These are phyloP conservation scores for Quiscalus mexicanus DNA, from an alignment of 2,113 vertebrate genomes.

Conservation along the genomic window DNA sequence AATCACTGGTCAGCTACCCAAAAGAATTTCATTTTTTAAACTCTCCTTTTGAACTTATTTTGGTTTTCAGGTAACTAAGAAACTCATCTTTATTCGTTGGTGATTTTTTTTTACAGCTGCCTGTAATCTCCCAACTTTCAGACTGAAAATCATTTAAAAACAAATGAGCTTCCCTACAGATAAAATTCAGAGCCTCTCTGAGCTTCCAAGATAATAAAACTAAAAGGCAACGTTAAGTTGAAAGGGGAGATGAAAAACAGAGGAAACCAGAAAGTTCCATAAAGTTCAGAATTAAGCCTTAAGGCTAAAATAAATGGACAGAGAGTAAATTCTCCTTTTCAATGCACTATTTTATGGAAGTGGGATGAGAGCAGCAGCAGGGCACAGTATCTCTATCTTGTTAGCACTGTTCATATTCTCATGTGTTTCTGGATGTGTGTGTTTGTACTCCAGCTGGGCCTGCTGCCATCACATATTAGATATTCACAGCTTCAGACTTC, in stretches of 20 bases:
- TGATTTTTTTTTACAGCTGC: conserved; percentile 40
- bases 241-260: background rate
- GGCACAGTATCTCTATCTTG: background rate
- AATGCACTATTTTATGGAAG: background rate
- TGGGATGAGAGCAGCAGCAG: background rate
- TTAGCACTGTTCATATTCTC: background rate
- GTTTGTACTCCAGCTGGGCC: conserved; percentile 17
- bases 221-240: background rate
- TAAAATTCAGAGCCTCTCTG: conserved; percentile 30
- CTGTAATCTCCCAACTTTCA: conserved; percentile 52
- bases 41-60: background rate
- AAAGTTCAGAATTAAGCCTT: conserved; percentile 40
- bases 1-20: background rate
- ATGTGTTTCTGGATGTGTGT: background rate
- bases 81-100: conserved; percentile 15
- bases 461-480: background rate
- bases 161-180: conserved; percentile 43
- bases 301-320: background rate
- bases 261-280: background rate
- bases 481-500: conserved; percentile 21
- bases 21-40: background rate
- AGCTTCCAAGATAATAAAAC: conserved; percentile 30
- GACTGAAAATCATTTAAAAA: conserved; percentile 54
- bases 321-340: background rate
- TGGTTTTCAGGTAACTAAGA: conserved; percentile 40